Evolutionary conservation across 2,113 vertebrate species (phyloP), one percentile per base, ranked within the genome.

Genomic region (Apaloderma vittatum): DNA sequence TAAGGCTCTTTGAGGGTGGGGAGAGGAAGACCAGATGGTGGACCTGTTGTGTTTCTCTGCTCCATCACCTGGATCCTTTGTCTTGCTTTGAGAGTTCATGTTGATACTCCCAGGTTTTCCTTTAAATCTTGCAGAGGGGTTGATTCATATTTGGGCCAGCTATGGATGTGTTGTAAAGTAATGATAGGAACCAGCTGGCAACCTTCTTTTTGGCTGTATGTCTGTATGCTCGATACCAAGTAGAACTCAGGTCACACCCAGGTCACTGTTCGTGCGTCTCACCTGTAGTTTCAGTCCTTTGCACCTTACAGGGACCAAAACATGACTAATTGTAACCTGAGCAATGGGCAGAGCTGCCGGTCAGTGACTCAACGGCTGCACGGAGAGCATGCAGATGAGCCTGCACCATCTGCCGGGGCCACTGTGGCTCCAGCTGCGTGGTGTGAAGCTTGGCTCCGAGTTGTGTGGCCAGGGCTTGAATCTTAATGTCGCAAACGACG

Each of bases 371-470:
- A 78, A 26, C 0, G 6, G 55, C 32, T 83, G 48, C n/a, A 24
- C 1, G 1, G 67, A n/a, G 74, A 91, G 96, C 94, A 72, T 94
- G 71, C 73, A 66, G 95, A 96, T 97, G 80, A 97, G 54, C 40
- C 83, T 24, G 30, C 29, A 20, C 91, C 96, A 86, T 96, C 97
- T 98, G 94, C 72, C 81, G 78, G 80, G 84, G 84, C 90, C 90
- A 34, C 67, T 43, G 78, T 20, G 26, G 40, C 85, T 97, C 97
- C 98, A 98, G 97, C 95, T 96, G 96, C 86, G 96, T 29, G 74
- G 22, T 0, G 0, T 37, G 87, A 48, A 45, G 62, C 68, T 93
- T 72, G 81, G 83, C 65, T 88, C 58, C 81, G 86, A 48, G 45
- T 67, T 55, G 32, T 66, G 43, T 88, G 58, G 29, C 67, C 58